phyloP scores from a whole-genome alignment of 2,797 vertebrate genomes.

The Onychomys leucogaster region DNA sequence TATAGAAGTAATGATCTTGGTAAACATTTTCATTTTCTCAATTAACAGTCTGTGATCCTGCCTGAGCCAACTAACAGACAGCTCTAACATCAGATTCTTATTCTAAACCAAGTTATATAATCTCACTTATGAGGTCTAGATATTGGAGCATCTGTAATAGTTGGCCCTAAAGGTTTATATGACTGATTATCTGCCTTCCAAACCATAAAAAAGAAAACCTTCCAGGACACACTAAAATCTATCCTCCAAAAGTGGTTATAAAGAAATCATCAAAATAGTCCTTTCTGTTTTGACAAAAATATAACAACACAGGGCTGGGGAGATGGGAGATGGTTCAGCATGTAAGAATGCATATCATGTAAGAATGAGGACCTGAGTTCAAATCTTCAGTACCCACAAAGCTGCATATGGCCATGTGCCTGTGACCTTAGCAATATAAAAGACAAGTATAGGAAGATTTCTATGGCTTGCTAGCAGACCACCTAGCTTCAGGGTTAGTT shows the following conservation, averaged over 20 bases:
- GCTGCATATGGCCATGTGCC: not conserved
- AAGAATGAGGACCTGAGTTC: not conserved
- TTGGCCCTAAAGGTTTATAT: not conserved
- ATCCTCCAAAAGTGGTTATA: not conserved
- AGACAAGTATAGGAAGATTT: not conserved
- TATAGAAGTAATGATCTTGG: not conserved
- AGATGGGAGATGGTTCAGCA: not conserved
- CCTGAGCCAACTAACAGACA: not conserved
- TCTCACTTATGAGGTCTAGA: not conserved
- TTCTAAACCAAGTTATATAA: not conserved
- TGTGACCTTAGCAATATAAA: not conserved
- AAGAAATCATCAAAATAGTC: not conserved
- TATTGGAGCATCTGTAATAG: not conserved
- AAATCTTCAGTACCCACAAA: not conserved
- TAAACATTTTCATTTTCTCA: conserved; percentile 59
- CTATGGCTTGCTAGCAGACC: not conserved
- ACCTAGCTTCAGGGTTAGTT: not conserved
- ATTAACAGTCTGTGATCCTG: not conserved
- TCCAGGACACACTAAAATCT: not conserved
- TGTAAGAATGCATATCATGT: not conserved
- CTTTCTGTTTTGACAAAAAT: conserved; percentile 6
- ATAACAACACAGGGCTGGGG: not conserved
- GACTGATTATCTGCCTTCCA: not conserved
- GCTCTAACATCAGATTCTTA: not conserved
- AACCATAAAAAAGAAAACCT: not conserved